Conservation (phyloP, 2,797 vertebrate genomes). For the Anolis apletophallus region DNA sequence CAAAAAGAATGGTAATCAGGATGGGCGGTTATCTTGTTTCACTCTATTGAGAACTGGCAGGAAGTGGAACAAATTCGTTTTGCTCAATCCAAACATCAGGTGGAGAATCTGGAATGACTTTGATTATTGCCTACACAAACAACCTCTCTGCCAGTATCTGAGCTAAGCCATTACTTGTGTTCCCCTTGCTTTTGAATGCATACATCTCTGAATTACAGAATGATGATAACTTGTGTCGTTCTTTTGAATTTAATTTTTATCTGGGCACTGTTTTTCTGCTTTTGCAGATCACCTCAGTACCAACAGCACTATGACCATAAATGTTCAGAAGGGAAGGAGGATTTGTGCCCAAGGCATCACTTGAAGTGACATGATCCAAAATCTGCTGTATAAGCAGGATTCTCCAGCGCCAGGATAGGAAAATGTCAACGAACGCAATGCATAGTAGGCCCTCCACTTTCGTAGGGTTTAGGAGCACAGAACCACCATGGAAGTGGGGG, state of each 20-base stretch:
- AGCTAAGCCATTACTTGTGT: too few relatives aligned
- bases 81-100: background rate
- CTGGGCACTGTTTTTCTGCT: too few relatives aligned
- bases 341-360: background rate
- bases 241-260: background rate
- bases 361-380: background rate
- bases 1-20: background rate
- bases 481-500: too few relatives aligned
- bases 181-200: background rate
- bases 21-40: background rate
- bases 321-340: background rate
- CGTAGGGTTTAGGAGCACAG: too few relatives aligned
- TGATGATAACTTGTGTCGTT: background rate
- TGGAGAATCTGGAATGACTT: background rate
- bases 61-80: constrained; percentile 1
- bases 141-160: background rate
- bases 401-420: too few relatives aligned
- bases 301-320: too few relatives aligned
- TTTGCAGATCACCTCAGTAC: background rate
- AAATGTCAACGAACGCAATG: too few relatives aligned
- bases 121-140: background rate
- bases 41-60: background rate
- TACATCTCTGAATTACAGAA: background rate
- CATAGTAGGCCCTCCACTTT: too few relatives aligned
- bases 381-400: too few relatives aligned